Evolutionary conservation across 2,888 invertebrate genomes (phyloP).

Genomic region (Megalurothrips usitatus): DNA sequence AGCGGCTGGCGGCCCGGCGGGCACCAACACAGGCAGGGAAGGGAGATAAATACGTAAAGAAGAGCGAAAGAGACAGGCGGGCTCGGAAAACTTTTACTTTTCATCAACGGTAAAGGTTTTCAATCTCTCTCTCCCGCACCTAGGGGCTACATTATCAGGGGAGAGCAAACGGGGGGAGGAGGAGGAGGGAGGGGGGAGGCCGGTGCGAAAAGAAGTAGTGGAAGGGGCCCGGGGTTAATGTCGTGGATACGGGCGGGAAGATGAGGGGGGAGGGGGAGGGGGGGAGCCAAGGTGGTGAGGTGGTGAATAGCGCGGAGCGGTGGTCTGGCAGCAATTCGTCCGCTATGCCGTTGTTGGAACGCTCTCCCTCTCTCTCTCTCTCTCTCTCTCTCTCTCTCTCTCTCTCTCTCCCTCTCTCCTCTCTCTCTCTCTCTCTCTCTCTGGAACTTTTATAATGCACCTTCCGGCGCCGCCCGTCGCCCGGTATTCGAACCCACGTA

Average conservation of each 20-base stretch:
- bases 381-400: too few relatives aligned
- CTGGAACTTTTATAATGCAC: conserved; percentile 23
- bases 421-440: neutral
- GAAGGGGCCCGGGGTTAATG: conserved; percentile 23
- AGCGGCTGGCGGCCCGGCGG: neutral
- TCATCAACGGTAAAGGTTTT: conserved; percentile 25
- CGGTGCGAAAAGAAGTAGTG: conserved; percentile 14
- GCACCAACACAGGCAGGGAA: neutral
- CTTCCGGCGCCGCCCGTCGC: neutral
- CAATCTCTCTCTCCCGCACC: conserved; percentile 19
- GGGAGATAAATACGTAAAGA: conserved; percentile 19
- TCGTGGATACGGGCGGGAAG: neutral
- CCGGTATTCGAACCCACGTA: too few relatives aligned
- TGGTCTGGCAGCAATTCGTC: conserved; percentile 17
- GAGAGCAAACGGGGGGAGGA: neutral
- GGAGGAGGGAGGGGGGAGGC: neutral
- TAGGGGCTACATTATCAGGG: conserved; percentile 12
- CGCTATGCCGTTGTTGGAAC: neutral
- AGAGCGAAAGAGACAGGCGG: neutral
- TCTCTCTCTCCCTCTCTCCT: too few relatives aligned
- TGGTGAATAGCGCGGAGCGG: conserved; percentile 6
- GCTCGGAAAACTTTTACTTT: conserved; percentile 25
- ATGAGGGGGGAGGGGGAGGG: neutral
- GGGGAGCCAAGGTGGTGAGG: neutral
- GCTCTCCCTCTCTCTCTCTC: too few relatives aligned